Conservation (phyloP, 2,113 vertebrate genomes). For the Mus musculus region DNA sequence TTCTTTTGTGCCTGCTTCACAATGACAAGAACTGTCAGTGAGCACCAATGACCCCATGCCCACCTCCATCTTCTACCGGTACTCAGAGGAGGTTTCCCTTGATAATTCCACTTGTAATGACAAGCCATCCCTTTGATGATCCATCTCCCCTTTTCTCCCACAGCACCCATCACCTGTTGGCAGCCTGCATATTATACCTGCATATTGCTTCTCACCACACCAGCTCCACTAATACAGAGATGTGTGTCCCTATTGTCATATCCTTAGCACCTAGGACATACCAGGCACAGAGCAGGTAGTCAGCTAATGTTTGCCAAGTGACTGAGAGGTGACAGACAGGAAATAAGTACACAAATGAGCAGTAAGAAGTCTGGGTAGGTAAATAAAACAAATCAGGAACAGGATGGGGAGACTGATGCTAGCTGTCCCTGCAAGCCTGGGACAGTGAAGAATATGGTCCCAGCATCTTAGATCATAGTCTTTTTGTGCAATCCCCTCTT, state of each 20-base stretch:
- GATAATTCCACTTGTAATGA: not conserved
- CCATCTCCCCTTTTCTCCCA: not conserved
- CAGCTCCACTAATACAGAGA: not conserved
- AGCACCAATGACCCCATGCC: not conserved
- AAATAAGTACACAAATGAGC: not conserved
- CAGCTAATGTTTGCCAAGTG: constrained; percentile 40
- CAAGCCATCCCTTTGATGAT: not conserved
- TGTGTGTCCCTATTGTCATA: not conserved
- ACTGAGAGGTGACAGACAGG: constrained; percentile 32
- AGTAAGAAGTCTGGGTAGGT: not conserved
- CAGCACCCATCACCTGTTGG: not conserved
- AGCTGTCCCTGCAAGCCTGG: not conserved
- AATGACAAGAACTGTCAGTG: not conserved
- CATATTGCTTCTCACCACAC: not conserved
- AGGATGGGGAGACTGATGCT: not conserved
- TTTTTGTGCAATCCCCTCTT: not conserved
- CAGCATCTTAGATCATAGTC: not conserved
- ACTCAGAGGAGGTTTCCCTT: not conserved
- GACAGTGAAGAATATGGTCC: not conserved
- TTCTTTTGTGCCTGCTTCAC: not conserved
- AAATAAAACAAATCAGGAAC: not conserved
- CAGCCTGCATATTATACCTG: not conserved
- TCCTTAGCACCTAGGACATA: not conserved
- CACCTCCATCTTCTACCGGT: not conserved
- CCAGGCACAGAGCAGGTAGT: not conserved